A percentile compares a stretch with the other conserved stretches of the same genome.
Conservation (phyloP, 2,113 vertebrate species). For the Cichladusa arquata region DNA sequence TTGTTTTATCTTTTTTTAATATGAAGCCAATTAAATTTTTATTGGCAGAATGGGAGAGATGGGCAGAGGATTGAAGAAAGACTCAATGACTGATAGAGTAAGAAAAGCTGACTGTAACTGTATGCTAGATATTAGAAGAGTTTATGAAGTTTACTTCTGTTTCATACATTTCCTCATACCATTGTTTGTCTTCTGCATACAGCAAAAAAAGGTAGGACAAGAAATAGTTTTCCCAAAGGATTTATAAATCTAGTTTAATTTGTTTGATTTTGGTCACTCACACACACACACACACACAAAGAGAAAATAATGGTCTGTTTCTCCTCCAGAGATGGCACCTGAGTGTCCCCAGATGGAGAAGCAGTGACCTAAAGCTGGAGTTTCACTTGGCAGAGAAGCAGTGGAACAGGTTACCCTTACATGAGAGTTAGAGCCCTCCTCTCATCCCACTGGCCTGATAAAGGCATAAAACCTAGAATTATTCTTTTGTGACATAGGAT, state of each 20-base stretch:
- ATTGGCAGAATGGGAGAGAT: background rate
- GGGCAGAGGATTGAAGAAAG: background rate
- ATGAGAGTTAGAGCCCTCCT: background rate
- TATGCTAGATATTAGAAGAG: background rate
- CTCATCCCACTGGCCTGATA: background rate
- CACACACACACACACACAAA: too few relatives aligned
- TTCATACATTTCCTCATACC: background rate
- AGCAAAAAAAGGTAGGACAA: background rate
- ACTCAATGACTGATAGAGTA: background rate
- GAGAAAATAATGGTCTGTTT: background rate
- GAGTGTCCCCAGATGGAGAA: background rate
- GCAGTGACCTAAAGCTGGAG: background rate
- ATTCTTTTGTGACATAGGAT: background rate
- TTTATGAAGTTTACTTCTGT: background rate
- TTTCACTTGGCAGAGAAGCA: background rate
- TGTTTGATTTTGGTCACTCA: background rate
- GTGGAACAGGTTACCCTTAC: background rate
- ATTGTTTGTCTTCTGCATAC: background rate
- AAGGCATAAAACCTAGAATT: background rate
- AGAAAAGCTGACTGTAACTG: background rate
- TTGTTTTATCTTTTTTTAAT: background rate
- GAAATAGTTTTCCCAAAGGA: background rate
- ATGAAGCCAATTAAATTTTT: slow-evolving; percentile 11
- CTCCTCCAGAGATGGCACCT: background rate
- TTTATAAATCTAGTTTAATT: background rate